These are phyloP conservation scores for Naso thynnoides DNA, from an alignment of 2,797 vertebrate genomes.

Conservation along the genomic window DNA sequence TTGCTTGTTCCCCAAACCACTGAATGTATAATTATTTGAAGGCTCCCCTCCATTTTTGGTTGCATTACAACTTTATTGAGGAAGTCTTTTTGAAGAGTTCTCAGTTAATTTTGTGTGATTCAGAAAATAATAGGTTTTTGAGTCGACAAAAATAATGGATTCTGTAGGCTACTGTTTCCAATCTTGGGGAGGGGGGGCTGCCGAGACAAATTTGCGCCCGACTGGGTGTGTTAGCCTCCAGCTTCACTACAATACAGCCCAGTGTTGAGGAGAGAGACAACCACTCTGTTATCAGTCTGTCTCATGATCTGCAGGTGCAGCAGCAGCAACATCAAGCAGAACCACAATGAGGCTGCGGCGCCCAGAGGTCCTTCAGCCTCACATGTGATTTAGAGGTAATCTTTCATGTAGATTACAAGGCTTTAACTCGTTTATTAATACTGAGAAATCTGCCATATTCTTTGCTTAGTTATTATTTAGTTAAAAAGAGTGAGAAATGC, in stretches of 20 bases:
- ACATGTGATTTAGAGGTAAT: conserved; percentile 15
- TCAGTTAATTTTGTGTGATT: not conserved
- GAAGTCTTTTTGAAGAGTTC: not conserved
- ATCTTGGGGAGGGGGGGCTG: not conserved
- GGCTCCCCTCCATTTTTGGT: too few species aligned
- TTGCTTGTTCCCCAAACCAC: not conserved
- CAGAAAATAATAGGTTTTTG: not conserved
- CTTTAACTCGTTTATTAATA: not conserved
- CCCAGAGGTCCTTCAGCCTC: not conserved
- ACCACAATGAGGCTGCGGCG: conserved; percentile 3
- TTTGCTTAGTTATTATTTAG: not conserved
- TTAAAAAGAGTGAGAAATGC: not conserved
- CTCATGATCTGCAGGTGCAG: conserved; percentile 60
- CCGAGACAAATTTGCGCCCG: not conserved
- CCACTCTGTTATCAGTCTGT: conserved; percentile 35
- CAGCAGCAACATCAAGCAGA: conserved; percentile 5
- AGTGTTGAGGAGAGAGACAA: conserved; percentile 43
- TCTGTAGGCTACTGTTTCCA: not conserved
- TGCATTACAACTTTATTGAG: too few species aligned
- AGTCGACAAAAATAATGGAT: not conserved
- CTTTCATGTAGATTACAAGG: not conserved
- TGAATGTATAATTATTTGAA: not conserved
- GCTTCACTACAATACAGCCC: conserved; percentile 24
- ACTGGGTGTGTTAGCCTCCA: not conserved
- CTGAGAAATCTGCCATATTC: not conserved